Evolutionary conservation across 1,140 invertebrate genomes (phyloP).

Genomic region (Centruroides sculpturatus): DNA sequence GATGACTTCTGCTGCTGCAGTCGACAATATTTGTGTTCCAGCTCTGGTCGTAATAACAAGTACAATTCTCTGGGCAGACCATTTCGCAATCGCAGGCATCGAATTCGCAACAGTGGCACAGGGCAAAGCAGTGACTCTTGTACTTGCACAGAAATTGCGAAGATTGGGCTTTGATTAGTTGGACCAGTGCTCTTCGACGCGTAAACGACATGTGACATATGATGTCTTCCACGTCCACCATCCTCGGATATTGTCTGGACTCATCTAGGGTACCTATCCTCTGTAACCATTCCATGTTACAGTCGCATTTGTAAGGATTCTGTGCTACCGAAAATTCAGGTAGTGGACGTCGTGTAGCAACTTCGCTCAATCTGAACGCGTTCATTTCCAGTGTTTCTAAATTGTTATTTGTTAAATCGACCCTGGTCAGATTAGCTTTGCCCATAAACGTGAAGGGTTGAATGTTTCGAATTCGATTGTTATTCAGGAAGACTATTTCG

Average conservation of each 20-base stretch:
- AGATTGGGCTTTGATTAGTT: constrained; percentile 62
- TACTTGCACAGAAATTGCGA: constrained; percentile 84
- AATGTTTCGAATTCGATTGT: constrained; percentile 61
- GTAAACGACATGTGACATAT: constrained; percentile 79
- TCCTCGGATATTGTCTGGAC: constrained; percentile 63
- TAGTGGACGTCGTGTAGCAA: constrained; percentile 40
- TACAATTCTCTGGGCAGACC: constrained; percentile 84
- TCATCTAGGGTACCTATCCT: constrained; percentile 42
- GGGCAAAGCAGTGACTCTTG: constrained; percentile 78
- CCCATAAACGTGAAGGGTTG: constrained; percentile 67
- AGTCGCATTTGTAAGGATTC: constrained; percentile 77
- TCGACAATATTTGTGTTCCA: constrained; percentile 89
- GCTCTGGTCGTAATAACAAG: constrained; percentile 83
- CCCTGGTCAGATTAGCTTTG: constrained; percentile 63
- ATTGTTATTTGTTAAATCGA: constrained; percentile 72
- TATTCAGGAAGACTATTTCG: constrained; percentile 61
- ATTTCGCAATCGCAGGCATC: constrained; percentile 90
- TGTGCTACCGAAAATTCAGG: constrained; percentile 76
- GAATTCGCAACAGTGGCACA: constrained; percentile 88
- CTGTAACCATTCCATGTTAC: constrained; percentile 77
- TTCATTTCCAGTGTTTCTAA: constrained; percentile 65
- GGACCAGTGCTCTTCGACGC: constrained; percentile 44
- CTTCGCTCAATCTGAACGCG: constrained; percentile 53
- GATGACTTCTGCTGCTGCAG: constrained; percentile 56
- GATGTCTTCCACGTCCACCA: constrained; percentile 80